Percentiles rank a stretch among this genome's conserved stretches.
Conservation (phyloP, 2,888 invertebrate genomes). For the Laothoe populi region DNA sequence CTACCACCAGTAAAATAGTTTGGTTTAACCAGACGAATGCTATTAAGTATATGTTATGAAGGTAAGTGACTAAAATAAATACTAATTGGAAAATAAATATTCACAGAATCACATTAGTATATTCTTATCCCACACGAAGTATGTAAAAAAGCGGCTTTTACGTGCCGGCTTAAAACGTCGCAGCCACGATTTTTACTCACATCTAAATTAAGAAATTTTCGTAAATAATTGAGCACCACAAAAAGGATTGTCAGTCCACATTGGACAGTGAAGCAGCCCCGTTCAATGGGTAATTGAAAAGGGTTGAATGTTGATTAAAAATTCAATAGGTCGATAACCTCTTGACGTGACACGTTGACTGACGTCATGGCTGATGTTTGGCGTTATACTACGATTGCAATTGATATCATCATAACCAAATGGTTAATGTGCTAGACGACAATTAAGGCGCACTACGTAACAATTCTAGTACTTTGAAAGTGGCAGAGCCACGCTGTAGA, state of each 20-base stretch:
- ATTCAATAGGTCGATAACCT: constrained; percentile 75
- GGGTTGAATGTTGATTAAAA: constrained; percentile 76
- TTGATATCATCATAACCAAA: no score
- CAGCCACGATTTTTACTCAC: constrained; percentile 53
- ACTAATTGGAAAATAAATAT: no score
- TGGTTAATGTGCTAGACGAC: no score
- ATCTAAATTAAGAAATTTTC: constrained; percentile 81
- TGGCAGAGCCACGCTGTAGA: no score
- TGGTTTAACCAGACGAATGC: no score
- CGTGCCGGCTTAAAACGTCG: background rate
- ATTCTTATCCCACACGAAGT: no score
- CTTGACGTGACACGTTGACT: constrained; percentile 54
- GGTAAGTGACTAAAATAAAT: no score
- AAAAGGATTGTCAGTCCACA: constrained; percentile 82
- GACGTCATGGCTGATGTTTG: constrained; percentile 30
- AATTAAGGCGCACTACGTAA: no score
- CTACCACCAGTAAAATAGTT: no score
- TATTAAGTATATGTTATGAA: no score
- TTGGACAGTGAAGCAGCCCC: constrained; percentile 78
- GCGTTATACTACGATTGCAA: background rate
- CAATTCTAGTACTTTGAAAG: no score
- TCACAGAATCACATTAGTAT: no score
- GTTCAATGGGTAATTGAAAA: constrained; percentile 82
- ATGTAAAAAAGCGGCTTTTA: background rate
- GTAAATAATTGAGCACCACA: constrained; percentile 79